phyloP scores from a whole-genome alignment of 2,888 invertebrate genomes.

The Phymatocera aterrima region DNA sequence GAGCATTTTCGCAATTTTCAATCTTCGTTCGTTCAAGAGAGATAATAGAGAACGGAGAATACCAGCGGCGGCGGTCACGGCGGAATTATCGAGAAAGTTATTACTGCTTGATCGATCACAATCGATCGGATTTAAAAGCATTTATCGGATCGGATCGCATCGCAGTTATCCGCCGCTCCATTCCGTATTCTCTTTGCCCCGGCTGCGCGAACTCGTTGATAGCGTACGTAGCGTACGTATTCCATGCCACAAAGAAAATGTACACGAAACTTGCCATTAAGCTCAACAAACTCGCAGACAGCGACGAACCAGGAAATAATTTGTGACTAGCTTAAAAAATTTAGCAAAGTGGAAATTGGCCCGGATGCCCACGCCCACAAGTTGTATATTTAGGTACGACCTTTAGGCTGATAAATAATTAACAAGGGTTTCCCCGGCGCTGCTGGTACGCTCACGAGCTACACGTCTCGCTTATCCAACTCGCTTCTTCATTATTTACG shows the following conservation, averaged over 20 bases:
- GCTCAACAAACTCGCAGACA: neutral
- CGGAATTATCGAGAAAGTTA: neutral
- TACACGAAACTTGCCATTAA: too few species aligned
- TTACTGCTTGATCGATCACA: neutral
- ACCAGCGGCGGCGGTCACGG: too few species aligned
- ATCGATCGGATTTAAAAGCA: neutral
- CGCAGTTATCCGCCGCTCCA: neutral
- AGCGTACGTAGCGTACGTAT: too few species aligned
- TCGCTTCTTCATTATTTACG: slow-evolving; percentile 35
- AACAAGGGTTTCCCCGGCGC: slow-evolving; percentile 48
- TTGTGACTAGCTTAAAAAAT: slow-evolving; percentile 39
- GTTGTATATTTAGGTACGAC: slow-evolving; percentile 69
- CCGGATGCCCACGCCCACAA: slow-evolving; percentile 53
- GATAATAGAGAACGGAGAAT: too few species aligned
- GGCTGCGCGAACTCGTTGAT: too few species aligned
- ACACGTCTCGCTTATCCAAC: slow-evolving; percentile 37
- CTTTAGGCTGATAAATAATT: slow-evolving; percentile 70
- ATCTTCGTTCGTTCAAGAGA: too few species aligned
- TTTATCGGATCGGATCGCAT: neutral
- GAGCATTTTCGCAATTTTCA: too few species aligned
- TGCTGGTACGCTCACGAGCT: slow-evolving; percentile 36
- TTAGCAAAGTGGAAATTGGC: slow-evolving; percentile 65
- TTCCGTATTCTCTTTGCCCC: neutral
- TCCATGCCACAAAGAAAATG: too few species aligned
- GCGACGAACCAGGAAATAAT: slow-evolving; percentile 27